phyloP scores from a whole-genome alignment of 2,888 invertebrate genomes.

The Temnothorax unifasciatus region DNA sequence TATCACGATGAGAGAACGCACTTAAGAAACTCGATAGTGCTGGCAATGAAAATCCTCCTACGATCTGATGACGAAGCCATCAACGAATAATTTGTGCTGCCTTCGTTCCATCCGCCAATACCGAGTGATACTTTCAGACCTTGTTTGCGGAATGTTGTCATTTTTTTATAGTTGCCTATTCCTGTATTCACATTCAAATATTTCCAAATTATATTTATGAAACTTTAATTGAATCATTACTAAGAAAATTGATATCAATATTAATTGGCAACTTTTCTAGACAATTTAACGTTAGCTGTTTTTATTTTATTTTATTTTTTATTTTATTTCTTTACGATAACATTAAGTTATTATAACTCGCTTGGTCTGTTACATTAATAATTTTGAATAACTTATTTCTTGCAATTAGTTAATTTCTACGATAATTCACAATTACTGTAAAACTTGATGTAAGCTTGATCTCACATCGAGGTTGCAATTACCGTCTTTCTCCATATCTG shows the following conservation, averaged over 20 bases:
- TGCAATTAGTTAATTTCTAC: background rate
- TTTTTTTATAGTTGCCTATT: slow-evolving; percentile 88
- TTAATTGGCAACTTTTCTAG: slow-evolving; percentile 1
- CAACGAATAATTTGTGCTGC: slow-evolving; percentile 91
- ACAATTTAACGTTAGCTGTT: background rate
- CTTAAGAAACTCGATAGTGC: slow-evolving; percentile 91
- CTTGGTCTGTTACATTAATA: background rate
- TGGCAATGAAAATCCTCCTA: slow-evolving; percentile 90
- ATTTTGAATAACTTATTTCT: background rate
- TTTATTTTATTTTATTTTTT: too few relatives aligned
- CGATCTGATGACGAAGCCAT: slow-evolving; percentile 90
- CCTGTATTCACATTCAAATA: slow-evolving; percentile 74
- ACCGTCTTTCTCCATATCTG: slow-evolving; percentile 92
- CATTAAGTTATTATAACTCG: background rate
- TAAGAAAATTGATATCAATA: background rate
- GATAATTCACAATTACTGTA: slow-evolving; percentile 4
- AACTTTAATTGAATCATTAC: slow-evolving; percentile 3
- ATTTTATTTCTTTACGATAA: background rate
- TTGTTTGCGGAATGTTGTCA: slow-evolving; percentile 90
- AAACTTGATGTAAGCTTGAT: background rate
- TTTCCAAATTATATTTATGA: slow-evolving; percentile 20
- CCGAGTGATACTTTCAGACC: slow-evolving; percentile 92
- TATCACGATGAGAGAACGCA: slow-evolving; percentile 78
- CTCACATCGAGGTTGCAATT: slow-evolving; percentile 86
- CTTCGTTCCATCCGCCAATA: slow-evolving; percentile 97